Percentiles rank a stretch among this genome's conserved stretches.
Evolutionary conservation across 2,113 vertebrate species (phyloP).

Genomic region (Cryptotis parvus): DNA sequence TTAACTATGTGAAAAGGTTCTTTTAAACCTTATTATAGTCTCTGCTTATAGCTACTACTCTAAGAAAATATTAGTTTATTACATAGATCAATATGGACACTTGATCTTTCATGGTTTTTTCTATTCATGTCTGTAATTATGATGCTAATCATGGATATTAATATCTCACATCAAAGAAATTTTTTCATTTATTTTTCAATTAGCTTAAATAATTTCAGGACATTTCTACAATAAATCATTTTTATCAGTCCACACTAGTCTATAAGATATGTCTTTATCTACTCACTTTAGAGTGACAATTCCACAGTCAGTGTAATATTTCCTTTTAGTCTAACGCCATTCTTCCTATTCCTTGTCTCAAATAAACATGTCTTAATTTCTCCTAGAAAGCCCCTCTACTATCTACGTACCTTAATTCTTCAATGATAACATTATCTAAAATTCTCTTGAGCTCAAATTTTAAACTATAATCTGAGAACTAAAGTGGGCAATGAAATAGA

Average conservation of each 20-base stretch:
- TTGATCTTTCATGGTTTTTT: too few species aligned
- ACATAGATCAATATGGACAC: too few species aligned
- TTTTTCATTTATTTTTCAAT: not conserved
- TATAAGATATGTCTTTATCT: too few species aligned
- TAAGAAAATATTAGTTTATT: too few species aligned
- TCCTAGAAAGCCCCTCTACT: not conserved
- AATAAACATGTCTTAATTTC: not conserved
- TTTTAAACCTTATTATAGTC: not conserved
- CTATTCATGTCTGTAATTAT: too few species aligned
- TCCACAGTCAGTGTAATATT: not conserved
- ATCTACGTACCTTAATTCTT: not conserved
- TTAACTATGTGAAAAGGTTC: not conserved
- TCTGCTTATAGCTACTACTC: too few species aligned
- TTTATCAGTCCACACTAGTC: not conserved
- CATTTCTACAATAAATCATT: not conserved
- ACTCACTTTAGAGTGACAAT: too few species aligned
- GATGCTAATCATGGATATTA: too few species aligned
- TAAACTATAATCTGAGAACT: not conserved
- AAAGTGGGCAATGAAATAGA: not conserved
- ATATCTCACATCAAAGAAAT: too few species aligned
- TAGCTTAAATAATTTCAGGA: too few species aligned
- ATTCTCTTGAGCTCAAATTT: conserved; percentile 36
- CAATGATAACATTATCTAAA: not conserved
- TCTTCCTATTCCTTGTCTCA: not conserved
- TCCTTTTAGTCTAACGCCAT: not conserved